Conservation (phyloP, 2,113 vertebrate genomes). For the Pycnonotus jocosus region DNA sequence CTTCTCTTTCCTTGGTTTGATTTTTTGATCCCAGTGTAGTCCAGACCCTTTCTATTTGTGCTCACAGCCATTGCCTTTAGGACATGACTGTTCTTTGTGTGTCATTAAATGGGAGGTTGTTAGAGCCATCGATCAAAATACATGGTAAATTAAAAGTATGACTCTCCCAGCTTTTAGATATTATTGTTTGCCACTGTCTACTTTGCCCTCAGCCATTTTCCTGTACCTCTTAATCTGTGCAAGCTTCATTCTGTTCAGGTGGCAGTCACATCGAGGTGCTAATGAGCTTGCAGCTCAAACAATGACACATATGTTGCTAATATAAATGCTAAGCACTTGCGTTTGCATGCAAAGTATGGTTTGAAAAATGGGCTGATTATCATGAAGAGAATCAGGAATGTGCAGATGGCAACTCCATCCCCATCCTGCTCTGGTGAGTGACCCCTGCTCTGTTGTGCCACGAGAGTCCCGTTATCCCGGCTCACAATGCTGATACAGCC, state of each 20-base stretch:
- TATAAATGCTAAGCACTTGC: not conserved
- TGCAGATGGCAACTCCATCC: conserved; percentile 13
- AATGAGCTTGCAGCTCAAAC: not conserved
- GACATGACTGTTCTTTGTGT: not conserved
- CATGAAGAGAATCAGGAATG: not conserved
- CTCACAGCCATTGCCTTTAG: not conserved
- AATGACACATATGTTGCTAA: conserved; percentile 4
- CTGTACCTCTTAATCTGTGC: not conserved
- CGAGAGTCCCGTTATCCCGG: not conserved
- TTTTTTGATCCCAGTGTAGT: not conserved
- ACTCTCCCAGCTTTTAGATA: not conserved
- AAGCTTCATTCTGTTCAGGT: not conserved
- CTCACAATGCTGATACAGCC: not conserved
- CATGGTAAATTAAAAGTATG: not conserved
- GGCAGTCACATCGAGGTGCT: not conserved
- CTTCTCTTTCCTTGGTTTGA: not conserved
- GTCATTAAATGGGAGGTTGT: not conserved
- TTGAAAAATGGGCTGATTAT: not conserved
- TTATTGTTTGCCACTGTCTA: not conserved
- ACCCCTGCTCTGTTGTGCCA: not conserved
- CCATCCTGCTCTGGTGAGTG: not conserved
- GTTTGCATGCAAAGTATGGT: not conserved
- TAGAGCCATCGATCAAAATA: not conserved
- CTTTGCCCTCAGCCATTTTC: not conserved
- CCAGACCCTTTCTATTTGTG: not conserved